Conservation (phyloP, 2,888 invertebrate genomes). For the Aethes cnicana region DNA sequence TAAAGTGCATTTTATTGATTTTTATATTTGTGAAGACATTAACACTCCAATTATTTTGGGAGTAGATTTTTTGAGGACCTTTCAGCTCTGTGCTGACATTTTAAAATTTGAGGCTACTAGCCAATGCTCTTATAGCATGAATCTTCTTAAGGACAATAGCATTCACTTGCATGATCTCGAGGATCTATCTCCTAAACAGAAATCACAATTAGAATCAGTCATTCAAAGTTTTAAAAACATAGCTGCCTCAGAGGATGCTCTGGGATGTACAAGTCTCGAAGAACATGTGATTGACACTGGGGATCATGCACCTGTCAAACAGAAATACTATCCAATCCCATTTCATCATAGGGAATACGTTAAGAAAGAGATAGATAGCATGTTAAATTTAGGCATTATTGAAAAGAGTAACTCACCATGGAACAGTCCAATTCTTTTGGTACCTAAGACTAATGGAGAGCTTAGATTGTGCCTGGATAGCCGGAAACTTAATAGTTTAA, state of each 20-base stretch:
- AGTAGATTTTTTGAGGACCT: background rate
- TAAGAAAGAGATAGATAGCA: background rate
- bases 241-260: background rate
- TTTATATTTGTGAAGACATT: background rate
- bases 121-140: background rate
- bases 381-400: background rate
- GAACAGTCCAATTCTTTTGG: background rate
- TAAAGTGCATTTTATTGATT: too few species aligned
- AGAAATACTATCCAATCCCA: constrained; percentile 4
- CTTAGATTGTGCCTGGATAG: background rate
- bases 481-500: background rate
- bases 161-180: background rate
- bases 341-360: constrained; percentile 1
- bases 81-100: background rate
- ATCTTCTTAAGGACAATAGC: background rate
- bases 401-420: background rate
- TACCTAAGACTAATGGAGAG: background rate
- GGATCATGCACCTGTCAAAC: background rate
- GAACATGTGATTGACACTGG: background rate
- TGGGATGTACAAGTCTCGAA: background rate
- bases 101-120: background rate
- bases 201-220: background rate
- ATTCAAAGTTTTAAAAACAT: background rate
- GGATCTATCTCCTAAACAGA: background rate
- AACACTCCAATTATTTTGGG: background rate